Evolutionary conservation across 1,140 invertebrate species (phyloP), one percentile per base, ranked within the genome.

Genomic region (Acromyrmex charruanus): DNA sequence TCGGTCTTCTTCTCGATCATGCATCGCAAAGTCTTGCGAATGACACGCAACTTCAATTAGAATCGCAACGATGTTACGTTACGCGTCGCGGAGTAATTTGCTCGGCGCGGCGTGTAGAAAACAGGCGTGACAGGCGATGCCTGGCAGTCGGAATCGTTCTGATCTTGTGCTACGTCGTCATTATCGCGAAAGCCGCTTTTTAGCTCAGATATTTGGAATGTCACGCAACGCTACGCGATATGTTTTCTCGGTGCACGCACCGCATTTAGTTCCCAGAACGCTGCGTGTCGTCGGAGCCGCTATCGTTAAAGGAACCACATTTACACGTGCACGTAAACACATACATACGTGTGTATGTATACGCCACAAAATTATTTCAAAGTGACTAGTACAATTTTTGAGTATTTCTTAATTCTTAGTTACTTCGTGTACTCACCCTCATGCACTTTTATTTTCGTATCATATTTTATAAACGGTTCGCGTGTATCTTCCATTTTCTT

Each of bases 1-100:
- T 49, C 69, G 69, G n/a, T 63, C 69, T 44, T 44, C 35, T 61
- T 63, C 28, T 51, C 39, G 80, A 75, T 75, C 69, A 35, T 75
- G 69, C 58, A 58, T 75, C 35, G 39, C 28, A 3, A 74, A 21
- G 80, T 84, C 39, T n/a, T 51, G 12, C 68, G 69, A 69, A 80
- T 80, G 77, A 61, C 80, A 84, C 80, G 80, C 80, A 84, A 84
- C 80, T 84, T 84, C 80, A 84, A 84, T 84, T 84, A 84, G 69
- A 84, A 84, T 75, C 80, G 80, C 69, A 74, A 84, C 55, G 39
- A 61, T 51, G 28, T 84, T 84, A 75, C 44, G 55, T 84, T 84
- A 84, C 58, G 80, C 80, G 80, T 84, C 80, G 80, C 69, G 80
- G 55, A 21, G 25, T 84, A 84, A 84, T 84, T 75, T 75, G 55